A percentile compares a stretch with the other conserved stretches of the same genome.
phyloP scores from a whole-genome alignment of 1,140 invertebrate species.

The Adelges cooleyi region DNA sequence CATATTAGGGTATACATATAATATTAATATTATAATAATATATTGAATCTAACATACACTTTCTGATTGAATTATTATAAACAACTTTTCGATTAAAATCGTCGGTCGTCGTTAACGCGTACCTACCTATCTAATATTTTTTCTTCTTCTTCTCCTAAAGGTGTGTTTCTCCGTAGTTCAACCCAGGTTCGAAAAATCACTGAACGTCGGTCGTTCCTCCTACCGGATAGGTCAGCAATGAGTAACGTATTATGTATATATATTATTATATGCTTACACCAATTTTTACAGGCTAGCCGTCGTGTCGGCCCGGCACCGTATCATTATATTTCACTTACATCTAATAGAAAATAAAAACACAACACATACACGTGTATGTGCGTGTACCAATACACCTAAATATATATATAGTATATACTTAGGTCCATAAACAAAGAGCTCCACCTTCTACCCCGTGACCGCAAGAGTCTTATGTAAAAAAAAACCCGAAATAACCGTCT shows the following conservation, averaged over 20 bases:
- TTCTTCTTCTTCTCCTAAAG: too few species aligned
- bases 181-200: too few species aligned
- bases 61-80: too few species aligned
- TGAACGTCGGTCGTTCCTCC: too few species aligned
- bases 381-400: too few species aligned
- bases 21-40: too few species aligned
- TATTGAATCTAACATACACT: too few species aligned
- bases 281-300: background rate
- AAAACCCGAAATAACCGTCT: background rate
- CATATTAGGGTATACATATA: too few species aligned
- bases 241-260: background rate
- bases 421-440: background rate
- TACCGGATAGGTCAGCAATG: background rate
- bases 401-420: background rate
- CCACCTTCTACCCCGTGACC: conserved; percentile 23
- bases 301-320: background rate
- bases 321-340: conserved; percentile 28
- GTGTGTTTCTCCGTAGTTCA: too few species aligned
- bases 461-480: background rate
- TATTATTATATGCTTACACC: background rate
- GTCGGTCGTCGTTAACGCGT: too few species aligned
- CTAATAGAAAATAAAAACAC: background rate
- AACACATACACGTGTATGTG: background rate
- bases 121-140: too few species aligned
- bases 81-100: too few species aligned